These are phyloP conservation scores for Polylopha cassiicola DNA, from an alignment of 2,888 invertebrate genomes.

Conservation along the genomic window DNA sequence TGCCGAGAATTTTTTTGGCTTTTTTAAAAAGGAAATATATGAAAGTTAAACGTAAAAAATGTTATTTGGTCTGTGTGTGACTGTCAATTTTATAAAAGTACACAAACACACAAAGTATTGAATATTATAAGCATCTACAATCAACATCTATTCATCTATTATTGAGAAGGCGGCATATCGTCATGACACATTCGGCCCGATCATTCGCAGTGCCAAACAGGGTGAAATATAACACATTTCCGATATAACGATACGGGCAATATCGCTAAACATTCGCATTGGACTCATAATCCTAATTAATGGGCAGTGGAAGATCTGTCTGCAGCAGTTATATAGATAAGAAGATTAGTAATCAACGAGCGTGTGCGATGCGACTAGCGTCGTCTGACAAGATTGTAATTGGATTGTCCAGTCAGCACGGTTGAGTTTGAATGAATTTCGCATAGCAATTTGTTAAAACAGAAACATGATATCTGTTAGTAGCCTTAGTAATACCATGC, in stretches of 20 bases:
- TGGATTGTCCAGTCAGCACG: constrained; percentile 30
- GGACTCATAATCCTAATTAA: no score
- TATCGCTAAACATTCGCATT: constrained; percentile 11
- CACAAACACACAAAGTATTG: no score
- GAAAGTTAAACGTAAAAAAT: no score
- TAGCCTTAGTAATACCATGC: no score
- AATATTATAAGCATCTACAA: no score
- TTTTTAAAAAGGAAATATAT: no score
- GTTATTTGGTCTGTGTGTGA: no score
- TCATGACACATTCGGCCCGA: constrained; percentile 1
- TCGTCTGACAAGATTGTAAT: constrained; percentile 27
- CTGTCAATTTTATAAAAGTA: no score
- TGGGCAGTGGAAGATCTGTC: constrained; percentile 12
- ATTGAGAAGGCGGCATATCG: no score
- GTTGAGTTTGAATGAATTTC: constrained; percentile 17
- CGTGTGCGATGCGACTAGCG: constrained; percentile 13
- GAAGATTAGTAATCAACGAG: constrained; percentile 21
- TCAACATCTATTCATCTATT: no score
- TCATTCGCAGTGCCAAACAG: constrained; percentile 3
- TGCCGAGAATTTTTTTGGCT: no score
- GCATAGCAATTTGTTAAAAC: constrained; percentile 10
- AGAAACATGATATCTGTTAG: no score
- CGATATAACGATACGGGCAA: constrained; percentile 13
- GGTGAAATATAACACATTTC: constrained; percentile 16
- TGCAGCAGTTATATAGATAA: constrained; percentile 18